Evolutionary conservation across 2,113 vertebrate genomes (phyloP), one percentile per base, ranked within the genome.

Genomic region (Epinephelus moara): DNA sequence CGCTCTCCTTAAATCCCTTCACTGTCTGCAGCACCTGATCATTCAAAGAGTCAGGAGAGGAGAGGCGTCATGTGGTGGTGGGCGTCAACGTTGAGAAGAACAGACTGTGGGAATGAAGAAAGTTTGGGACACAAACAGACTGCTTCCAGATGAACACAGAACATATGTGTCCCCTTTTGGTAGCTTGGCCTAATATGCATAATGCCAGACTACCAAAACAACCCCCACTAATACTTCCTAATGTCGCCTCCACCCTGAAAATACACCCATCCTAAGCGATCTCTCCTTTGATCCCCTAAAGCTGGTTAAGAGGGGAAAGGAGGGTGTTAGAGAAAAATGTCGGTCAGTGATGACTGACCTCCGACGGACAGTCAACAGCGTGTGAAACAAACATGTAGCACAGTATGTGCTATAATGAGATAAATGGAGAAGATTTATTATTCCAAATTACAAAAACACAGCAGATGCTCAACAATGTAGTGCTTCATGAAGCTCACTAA

Each of bases 241-340:
- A 72, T 2, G 30, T 52, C 6, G 21, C 50, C 52, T 71, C 55
- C 40, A 45, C 40, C 72, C 52, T 45, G 15, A 37, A 83, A 67
- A 81, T 2, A 17, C 73, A 68, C 33, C 55, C 33, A 9, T 25
- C 73, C 85, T 30, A 33, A 67, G 53, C 80, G 68, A 81, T 37
- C 56, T 42, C 75, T 62, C 15, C 47, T 47, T 7, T 87, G 55
- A 91, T 86, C 91, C 80, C 72, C 53, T 78, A 86, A 89, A 89
- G 79, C 90, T 63, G 84, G 79, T 71, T 74, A 70, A 81, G 70
- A 80, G 85, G 87, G 6, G 47, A 78, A 53, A 84, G 68, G 78
- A 87, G 80, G 80, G 37, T 11, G 61, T 23, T 62, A 15, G 23
- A 12, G 59, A 42, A 53, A 80, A 81, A 88, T 75, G 73, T 75